phyloP scores from a whole-genome alignment of 2,797 vertebrate species.

The Ctenopoma kingsleyae region DNA sequence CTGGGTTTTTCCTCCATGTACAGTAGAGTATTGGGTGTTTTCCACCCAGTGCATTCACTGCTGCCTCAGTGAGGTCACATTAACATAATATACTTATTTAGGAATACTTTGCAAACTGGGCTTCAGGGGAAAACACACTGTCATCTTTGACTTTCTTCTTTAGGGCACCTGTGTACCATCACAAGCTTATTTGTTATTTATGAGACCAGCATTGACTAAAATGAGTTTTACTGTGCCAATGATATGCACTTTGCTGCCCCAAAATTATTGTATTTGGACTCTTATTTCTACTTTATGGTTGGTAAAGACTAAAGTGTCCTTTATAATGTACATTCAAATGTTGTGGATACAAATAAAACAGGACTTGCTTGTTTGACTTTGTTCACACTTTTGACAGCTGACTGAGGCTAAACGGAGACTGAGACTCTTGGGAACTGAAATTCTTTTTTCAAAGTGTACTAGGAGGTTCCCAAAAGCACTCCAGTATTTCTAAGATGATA shows the following conservation, averaged over 20 bases:
- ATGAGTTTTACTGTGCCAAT: slow-evolving; percentile 78
- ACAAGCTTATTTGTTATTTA: slow-evolving; percentile 80
- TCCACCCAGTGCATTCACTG: slow-evolving; percentile 78
- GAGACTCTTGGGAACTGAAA: slow-evolving; percentile 61
- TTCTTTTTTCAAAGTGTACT: slow-evolving; percentile 53
- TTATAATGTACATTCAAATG: slow-evolving; percentile 69
- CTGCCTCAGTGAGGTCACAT: slow-evolving; percentile 87
- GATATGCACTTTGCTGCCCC: slow-evolving; percentile 81
- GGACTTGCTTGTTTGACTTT: slow-evolving; percentile 58
- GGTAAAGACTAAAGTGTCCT: slow-evolving; percentile 75
- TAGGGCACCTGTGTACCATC: slow-evolving; percentile 46
- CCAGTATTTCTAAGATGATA: slow-evolving; percentile 73
- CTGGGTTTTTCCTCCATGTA: slow-evolving; percentile 68
- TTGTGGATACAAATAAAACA: slow-evolving; percentile 73
- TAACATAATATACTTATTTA: slow-evolving; percentile 75
- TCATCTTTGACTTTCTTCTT: slow-evolving; percentile 72
- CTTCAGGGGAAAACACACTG: slow-evolving; percentile 66
- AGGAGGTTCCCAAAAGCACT: slow-evolving; percentile 55
- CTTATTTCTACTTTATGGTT: slow-evolving; percentile 72
- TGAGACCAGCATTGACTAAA: slow-evolving; percentile 78
- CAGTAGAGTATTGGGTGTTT: slow-evolving; percentile 83
- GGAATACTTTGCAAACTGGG: slow-evolving; percentile 68
- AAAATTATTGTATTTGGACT: slow-evolving; percentile 79
- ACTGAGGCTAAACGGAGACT: slow-evolving; percentile 59
- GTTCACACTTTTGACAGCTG: slow-evolving; percentile 52